phyloP scores from a whole-genome alignment of 2,113 vertebrate species.

The Anoplopoma fimbria region DNA sequence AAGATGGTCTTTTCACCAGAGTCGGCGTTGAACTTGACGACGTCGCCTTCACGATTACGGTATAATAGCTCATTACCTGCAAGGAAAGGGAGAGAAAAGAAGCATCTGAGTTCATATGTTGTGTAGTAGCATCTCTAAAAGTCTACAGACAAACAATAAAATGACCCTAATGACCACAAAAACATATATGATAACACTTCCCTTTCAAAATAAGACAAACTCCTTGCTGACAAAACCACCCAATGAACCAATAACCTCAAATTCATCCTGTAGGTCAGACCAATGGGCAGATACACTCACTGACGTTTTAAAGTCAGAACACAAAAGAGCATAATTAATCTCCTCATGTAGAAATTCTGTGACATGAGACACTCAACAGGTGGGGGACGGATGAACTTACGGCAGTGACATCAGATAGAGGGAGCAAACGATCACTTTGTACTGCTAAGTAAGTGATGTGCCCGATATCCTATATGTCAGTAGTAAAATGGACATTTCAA shows the following conservation, averaged over 20 bases:
- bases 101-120: background rate
- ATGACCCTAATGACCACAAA: background rate
- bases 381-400: background rate
- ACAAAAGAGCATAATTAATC: conserved; percentile 12
- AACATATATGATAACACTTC: background rate
- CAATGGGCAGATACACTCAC: background rate
- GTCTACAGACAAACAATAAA: too few species aligned
- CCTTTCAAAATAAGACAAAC: conserved; percentile 10
- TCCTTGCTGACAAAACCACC: background rate
- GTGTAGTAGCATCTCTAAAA: background rate
- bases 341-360: conserved; percentile 8
- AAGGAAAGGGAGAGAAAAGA: background rate
- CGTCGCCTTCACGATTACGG: conserved; percentile 89
- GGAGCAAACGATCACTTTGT: background rate
- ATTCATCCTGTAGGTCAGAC: background rate
- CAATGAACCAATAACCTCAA: background rate
- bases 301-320: conserved; percentile 11
- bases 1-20: conserved; percentile 87
- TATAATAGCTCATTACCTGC: conserved; percentile 94
- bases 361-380: background rate
- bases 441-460: too few species aligned
- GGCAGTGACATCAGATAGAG: background rate
- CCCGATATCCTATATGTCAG: background rate
- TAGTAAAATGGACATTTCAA: background rate
- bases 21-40: conserved; percentile 90